Percentiles rank a stretch among this genome's conserved stretches.
These are phyloP conservation scores for Galeruca laticollis DNA, from an alignment of 2,888 invertebrate genomes.

Conservation along the genomic window DNA sequence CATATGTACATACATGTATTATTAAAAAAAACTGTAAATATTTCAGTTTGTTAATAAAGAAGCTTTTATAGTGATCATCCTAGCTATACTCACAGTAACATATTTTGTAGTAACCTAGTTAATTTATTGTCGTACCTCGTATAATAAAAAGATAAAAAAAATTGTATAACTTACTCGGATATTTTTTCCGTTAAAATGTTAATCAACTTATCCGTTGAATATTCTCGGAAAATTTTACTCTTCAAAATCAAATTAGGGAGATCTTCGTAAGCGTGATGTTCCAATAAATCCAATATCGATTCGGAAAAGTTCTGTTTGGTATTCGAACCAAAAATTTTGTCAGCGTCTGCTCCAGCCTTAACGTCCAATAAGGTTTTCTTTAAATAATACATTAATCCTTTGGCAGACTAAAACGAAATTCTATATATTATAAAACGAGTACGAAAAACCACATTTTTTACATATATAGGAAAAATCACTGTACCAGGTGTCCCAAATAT, in stretches of 20 bases:
- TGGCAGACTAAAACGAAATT: slow-evolving; percentile 56
- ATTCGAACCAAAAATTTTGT: slow-evolving; percentile 64
- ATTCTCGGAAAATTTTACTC: slow-evolving; percentile 69
- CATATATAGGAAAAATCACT: no score
- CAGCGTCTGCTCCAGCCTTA: slow-evolving; percentile 66
- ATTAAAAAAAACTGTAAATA: no score
- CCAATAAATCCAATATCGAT: slow-evolving; percentile 64
- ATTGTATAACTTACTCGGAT: slow-evolving; percentile 53
- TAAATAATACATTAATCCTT: slow-evolving; percentile 64
- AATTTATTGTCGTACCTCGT: not conserved
- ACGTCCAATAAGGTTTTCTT: slow-evolving; percentile 64
- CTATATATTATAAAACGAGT: slow-evolving; percentile 14
- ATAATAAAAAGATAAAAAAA: no score
- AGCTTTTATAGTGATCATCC: not conserved
- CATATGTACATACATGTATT: not conserved
- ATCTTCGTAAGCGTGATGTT: slow-evolving; percentile 64
- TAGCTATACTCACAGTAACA: not conserved
- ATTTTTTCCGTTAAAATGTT: slow-evolving; percentile 63
- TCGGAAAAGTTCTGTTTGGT: slow-evolving; percentile 65
- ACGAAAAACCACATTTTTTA: no score
- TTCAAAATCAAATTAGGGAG: slow-evolving; percentile 69
- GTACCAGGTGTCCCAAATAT: no score
- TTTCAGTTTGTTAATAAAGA: no score
- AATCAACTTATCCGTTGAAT: slow-evolving; percentile 70
- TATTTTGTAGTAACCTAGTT: not conserved